These are phyloP conservation scores for Anadara kagoshimensis DNA, from an alignment of 1,140 invertebrate genomes.

Conservation along the genomic window DNA sequence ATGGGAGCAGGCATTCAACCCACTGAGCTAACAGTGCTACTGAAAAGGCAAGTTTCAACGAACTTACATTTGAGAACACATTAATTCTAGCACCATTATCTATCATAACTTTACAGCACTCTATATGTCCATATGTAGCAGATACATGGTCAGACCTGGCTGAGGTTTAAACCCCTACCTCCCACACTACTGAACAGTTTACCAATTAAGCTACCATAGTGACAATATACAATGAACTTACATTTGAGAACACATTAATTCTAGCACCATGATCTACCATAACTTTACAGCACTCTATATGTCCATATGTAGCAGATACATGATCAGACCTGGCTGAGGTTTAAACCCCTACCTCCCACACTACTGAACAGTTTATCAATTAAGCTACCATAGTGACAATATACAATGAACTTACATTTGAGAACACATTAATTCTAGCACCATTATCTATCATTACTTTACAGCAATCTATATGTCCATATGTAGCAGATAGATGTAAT, in stretches of 20 bases:
- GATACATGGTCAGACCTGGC: no score
- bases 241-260: slow-evolving; percentile 53
- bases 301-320: no score
- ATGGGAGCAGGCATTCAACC: no score
- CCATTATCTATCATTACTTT: slow-evolving; percentile 59
- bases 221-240: slow-evolving; percentile 43
- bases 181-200: no score
- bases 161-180: no score
- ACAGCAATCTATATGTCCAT: slow-evolving; percentile 62
- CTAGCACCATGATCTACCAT: slow-evolving; percentile 62
- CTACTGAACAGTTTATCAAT: no score
- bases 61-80: slow-evolving; percentile 57
- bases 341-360: no score
- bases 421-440: slow-evolving; percentile 53
- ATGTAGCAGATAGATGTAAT: slow-evolving; percentile 61
- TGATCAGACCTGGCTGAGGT: no score
- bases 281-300: slow-evolving; percentile 56
- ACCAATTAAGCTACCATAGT: no score
- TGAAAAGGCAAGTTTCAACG: neutral
- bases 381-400: no score
- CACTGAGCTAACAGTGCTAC: no score
- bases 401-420: slow-evolving; percentile 52
- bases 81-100: slow-evolving; percentile 58
- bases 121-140: no score
- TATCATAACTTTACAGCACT: slow-evolving; percentile 61